phyloP scores from a whole-genome alignment of 2,797 vertebrate genomes.

The Cuniculus paca region DNA sequence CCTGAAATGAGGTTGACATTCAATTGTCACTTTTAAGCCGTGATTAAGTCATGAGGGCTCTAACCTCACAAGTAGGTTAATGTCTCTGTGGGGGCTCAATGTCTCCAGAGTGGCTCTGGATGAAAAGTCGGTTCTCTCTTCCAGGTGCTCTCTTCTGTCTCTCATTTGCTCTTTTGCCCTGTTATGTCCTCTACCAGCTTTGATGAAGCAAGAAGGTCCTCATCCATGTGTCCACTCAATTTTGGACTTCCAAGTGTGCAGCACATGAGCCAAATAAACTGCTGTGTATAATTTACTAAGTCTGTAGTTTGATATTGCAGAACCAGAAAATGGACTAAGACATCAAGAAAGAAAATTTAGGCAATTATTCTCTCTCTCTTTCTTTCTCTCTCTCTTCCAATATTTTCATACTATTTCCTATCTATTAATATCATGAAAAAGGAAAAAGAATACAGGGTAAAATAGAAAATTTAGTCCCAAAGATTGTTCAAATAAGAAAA shows the following conservation, averaged over 20 bases:
- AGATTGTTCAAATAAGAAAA: conserved; percentile 57
- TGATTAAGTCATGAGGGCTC: not conserved
- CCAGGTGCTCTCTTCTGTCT: not conserved
- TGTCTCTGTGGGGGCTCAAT: not conserved
- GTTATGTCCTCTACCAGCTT: not conserved
- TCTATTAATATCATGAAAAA: not conserved
- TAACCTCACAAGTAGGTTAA: too few relatives aligned
- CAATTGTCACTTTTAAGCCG: not conserved
- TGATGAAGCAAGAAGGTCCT: not conserved
- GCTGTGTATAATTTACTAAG: not conserved
- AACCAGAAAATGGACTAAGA: too few relatives aligned
- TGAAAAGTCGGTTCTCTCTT: not conserved
- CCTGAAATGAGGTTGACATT: not conserved
- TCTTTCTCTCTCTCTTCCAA: not conserved
- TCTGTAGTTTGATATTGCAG: not conserved
- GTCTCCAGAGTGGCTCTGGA: not conserved
- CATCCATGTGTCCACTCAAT: not conserved
- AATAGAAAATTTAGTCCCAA: not conserved
- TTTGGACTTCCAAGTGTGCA: too few relatives aligned
- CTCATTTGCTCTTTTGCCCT: too few relatives aligned
- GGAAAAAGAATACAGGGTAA: not conserved
- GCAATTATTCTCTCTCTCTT: not conserved
- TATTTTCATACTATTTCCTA: not conserved
- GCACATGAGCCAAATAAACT: not conserved
- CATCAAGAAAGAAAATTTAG: not conserved